phyloP scores from a whole-genome alignment of 2,797 vertebrate genomes.

The Hozukius guyotensis region DNA sequence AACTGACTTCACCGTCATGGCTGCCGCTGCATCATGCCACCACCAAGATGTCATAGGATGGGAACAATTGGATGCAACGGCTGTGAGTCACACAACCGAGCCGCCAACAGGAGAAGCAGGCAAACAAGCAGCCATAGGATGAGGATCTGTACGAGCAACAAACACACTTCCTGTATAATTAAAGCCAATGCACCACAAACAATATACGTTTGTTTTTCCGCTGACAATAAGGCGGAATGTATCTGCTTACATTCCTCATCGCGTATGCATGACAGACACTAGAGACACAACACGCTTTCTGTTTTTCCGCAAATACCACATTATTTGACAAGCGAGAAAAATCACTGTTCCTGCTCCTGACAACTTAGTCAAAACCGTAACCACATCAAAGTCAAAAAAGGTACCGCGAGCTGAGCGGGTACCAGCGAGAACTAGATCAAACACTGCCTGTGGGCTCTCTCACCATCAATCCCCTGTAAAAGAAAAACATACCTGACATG shows the following conservation, averaged over 20 bases:
- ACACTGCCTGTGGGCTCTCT: constrained; percentile 36
- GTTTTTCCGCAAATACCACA: constrained; percentile 24
- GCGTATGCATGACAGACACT: neutral
- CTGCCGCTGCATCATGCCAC: constrained; percentile 58
- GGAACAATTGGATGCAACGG: constrained; percentile 40
- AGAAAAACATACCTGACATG: constrained; percentile 44
- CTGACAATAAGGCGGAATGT: neutral
- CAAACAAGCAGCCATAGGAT: constrained; percentile 21
- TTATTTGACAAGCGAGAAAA: neutral
- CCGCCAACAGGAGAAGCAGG: constrained; percentile 26
- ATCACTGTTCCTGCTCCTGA: constrained; percentile 23
- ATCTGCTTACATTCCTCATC: constrained; percentile 36
- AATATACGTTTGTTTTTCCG: neutral
- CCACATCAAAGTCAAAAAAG: constrained; percentile 44
- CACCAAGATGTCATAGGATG: constrained; percentile 51
- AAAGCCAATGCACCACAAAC: constrained; percentile 11
- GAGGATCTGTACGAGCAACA: constrained; percentile 1
- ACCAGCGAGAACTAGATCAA: constrained; percentile 25
- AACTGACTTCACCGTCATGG: constrained; percentile 63
- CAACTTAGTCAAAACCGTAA: constrained; percentile 52
- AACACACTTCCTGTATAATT: constrained; percentile 33
- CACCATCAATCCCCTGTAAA: constrained; percentile 37
- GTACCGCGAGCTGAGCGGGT: constrained; percentile 8
- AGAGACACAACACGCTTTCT: constrained; percentile 5
- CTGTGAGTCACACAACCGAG: constrained; percentile 44